phyloP scores from a whole-genome alignment of 2,888 invertebrate genomes.

The Tipula vernalis region DNA sequence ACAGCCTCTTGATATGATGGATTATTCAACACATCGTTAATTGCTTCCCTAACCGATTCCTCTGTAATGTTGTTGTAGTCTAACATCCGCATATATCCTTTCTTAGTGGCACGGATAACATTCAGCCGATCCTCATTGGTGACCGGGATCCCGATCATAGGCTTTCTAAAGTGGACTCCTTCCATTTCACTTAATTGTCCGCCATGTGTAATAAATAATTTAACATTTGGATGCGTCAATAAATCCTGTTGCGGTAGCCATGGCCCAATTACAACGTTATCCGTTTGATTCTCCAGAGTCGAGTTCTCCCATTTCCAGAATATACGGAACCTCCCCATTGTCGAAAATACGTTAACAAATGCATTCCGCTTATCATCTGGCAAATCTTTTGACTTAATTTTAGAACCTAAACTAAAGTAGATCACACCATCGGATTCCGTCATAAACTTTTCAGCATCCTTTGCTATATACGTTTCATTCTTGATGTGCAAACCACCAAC shows the following conservation, averaged over 20 bases:
- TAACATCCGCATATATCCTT: constrained; percentile 33
- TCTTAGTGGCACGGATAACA: constrained; percentile 32
- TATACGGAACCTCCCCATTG: constrained; percentile 25
- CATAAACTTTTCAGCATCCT: constrained; percentile 29
- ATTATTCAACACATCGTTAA: constrained; percentile 32
- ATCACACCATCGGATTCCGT: constrained; percentile 34
- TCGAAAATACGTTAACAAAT: constrained; percentile 24
- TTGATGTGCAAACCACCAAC: constrained; percentile 29
- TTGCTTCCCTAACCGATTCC: constrained; percentile 29
- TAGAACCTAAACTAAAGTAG: constrained; percentile 37
- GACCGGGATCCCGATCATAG: constrained; percentile 41
- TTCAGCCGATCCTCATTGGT: constrained; percentile 39
- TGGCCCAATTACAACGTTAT: constrained; percentile 31
- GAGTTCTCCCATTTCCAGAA: constrained; percentile 41
- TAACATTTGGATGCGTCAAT: constrained; percentile 40
- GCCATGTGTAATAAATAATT: constrained; percentile 45
- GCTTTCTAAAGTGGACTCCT: constrained; percentile 37
- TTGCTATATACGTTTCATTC: constrained; percentile 11
- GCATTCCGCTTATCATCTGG: constrained; percentile 29
- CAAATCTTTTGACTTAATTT: constrained; percentile 27
- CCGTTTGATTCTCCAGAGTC: constrained; percentile 26
- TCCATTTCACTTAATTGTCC: constrained; percentile 45
- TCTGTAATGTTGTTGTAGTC: constrained; percentile 32
- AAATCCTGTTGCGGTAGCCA: constrained; percentile 35
- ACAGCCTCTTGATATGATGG: constrained; percentile 22